Evolutionary conservation across 2,888 invertebrate species (phyloP), one percentile per base, ranked within the genome.

Genomic region (Parasteatoda lunata): DNA sequence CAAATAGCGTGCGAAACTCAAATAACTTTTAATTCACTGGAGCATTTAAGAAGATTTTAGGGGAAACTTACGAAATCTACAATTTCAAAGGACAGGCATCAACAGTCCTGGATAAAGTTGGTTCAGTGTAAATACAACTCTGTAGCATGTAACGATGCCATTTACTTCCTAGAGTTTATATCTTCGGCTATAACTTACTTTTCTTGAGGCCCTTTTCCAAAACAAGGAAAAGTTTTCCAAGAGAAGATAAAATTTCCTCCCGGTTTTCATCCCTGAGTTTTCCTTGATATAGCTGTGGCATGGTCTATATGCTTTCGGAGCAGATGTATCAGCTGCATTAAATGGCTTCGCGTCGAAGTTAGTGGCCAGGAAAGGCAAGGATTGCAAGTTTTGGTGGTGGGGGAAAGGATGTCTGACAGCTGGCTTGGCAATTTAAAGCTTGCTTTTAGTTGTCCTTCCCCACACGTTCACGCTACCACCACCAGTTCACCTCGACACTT

Each of bases 391-490:
- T 78, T 54, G 78, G 66, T 73, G 48, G 59, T 11, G 72, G n/a
- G 59, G 59, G 9, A 8, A n/a, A 59, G 59, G 73, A 30, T 71
- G 72, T 45, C 51, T 54, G 66, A 54, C 84, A 84, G 84, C 84
- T 84, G 84, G 72, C 48, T 49, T 52, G 59, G 84, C 66, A 78
- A 84, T 84, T 84, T 84, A 84, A 78, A 84, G 73, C 78, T 68
- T 51, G 72, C 65, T 66, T 45, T 77, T 66, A 51, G 66, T 30
- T 30, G 30, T 54, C 69, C 51, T 45, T 51, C 59, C n/a, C 69
- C 77, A n/a, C 77, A 8, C 68, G 47, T 54, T 68, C 45, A 30
- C 30, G 30, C 30, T 30, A 30, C 30, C 30, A 30, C 30, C 30
- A 30, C 30, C 30, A 30, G 30, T 30, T 30, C 30, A 30, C 30